Evolutionary conservation across 2,888 invertebrate genomes (phyloP).

Genomic region (Blastobasis adustella): DNA sequence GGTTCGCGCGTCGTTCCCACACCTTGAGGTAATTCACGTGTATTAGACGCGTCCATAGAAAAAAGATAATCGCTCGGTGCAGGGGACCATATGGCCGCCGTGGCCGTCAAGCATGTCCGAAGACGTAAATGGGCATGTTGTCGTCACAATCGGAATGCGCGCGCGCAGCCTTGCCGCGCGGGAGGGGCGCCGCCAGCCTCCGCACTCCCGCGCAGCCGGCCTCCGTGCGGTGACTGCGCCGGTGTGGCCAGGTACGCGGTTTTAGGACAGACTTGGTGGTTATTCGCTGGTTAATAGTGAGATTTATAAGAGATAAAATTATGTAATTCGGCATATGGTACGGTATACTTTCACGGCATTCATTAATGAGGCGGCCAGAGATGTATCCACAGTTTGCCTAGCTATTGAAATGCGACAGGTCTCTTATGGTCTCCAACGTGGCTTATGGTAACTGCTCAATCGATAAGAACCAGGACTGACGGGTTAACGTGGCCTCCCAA

Average conservation of each 20-base stretch:
- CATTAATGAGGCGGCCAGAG: too few species aligned
- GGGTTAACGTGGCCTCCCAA: background rate
- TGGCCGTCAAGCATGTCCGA: constrained; percentile 67
- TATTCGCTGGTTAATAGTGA: too few species aligned
- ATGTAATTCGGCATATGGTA: too few species aligned
- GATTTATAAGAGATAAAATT: too few species aligned
- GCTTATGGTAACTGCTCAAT: too few species aligned
- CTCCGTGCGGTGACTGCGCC: constrained; percentile 11
- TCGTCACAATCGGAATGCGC: constrained; percentile 68
- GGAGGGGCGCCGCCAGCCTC: constrained; percentile 23
- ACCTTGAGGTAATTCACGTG: constrained; percentile 39
- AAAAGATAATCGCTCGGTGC: constrained; percentile 45
- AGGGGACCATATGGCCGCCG: constrained; percentile 65
- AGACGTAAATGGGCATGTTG: constrained; percentile 72
- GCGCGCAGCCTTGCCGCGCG: constrained; percentile 41
- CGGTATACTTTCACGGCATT: too few species aligned
- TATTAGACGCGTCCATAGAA: constrained; percentile 53
- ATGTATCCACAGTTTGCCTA: too few species aligned
- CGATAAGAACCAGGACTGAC: too few species aligned
- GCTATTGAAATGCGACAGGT: too few species aligned
- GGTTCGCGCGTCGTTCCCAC: constrained; percentile 32
- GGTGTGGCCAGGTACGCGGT: background rate
- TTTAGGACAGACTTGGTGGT: too few species aligned
- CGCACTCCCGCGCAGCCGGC: constrained; percentile 31
- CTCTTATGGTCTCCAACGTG: too few species aligned